A percentile compares a stretch with the other conserved stretches of the same genome.
phyloP scores from a whole-genome alignment of 2,888 invertebrate species.

The Escarpia spicata region DNA sequence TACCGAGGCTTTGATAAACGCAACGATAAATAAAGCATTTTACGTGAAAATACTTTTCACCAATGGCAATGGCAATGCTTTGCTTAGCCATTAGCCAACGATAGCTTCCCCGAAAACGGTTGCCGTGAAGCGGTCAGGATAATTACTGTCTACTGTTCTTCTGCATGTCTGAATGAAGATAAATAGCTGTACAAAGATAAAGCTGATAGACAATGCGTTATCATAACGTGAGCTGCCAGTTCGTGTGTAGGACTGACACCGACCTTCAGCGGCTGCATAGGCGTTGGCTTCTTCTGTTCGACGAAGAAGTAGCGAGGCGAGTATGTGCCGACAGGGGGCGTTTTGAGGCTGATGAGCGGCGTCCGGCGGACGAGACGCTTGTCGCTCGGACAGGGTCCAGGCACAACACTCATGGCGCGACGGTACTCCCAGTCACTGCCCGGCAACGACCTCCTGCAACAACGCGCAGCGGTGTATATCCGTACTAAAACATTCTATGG shows the following conservation, averaged over 20 bases:
- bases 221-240: not conserved
- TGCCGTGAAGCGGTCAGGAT: too few species aligned
- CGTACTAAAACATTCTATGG: too few species aligned
- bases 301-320: constrained; percentile 24
- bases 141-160: too few species aligned
- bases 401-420: not conserved
- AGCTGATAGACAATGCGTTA: too few species aligned
- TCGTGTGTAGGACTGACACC: not conserved
- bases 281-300: constrained; percentile 23
- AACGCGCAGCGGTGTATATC: not conserved
- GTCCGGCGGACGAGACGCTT: constrained; percentile 19
- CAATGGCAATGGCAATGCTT: too few species aligned
- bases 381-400: not conserved
- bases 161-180: too few species aligned
- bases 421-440: not conserved
- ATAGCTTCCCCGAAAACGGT: too few species aligned
- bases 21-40: too few species aligned
- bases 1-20: too few species aligned
- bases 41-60: too few species aligned
- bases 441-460: not conserved
- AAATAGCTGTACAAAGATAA: too few species aligned
- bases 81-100: too few species aligned
- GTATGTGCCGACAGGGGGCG: constrained; percentile 17
- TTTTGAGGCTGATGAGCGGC: constrained; percentile 13
- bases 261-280: constrained; percentile 25